Evolutionary conservation across 2,888 invertebrate species (phyloP).

Genomic region (Caenorhabditis becei): DNA sequence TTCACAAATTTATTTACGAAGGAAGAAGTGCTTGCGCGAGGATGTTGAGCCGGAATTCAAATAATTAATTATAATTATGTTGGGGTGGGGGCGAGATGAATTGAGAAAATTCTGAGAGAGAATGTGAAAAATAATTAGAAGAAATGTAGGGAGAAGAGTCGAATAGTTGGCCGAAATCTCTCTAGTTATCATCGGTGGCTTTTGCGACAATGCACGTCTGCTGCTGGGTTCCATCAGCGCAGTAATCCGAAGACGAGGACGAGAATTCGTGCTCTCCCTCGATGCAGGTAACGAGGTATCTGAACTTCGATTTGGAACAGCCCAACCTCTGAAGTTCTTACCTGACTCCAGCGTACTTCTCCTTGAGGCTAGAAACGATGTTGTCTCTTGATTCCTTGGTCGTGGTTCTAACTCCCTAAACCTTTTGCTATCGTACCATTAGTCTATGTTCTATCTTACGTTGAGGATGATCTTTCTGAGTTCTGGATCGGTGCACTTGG

Average conservation of each 20-base stretch:
- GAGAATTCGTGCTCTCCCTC: constrained; percentile 67
- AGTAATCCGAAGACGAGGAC: constrained; percentile 62
- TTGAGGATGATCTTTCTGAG: constrained; percentile 68
- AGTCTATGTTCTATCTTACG: too few relatives aligned
- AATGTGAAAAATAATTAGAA: constrained; percentile 8
- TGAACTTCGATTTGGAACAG: background rate
- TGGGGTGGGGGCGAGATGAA: constrained; percentile 30
- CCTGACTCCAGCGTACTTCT: constrained; percentile 65
- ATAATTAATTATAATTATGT: constrained; percentile 29
- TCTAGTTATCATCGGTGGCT: constrained; percentile 53
- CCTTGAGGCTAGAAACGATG: constrained; percentile 64
- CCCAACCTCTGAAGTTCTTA: constrained; percentile 4
- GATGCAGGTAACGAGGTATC: constrained; percentile 70
- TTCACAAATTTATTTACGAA: constrained; percentile 13
- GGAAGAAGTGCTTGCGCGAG: background rate
- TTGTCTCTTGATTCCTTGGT: constrained; percentile 69
- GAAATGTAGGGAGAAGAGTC: background rate
- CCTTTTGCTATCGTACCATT: background rate
- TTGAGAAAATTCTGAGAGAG: constrained; percentile 9
- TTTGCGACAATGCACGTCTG: constrained; percentile 68
- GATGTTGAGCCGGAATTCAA: constrained; percentile 15
- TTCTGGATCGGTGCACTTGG: constrained; percentile 69
- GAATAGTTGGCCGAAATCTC: background rate
- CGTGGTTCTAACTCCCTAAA: constrained; percentile 62
- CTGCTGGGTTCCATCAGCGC: constrained; percentile 67